phyloP scores from a whole-genome alignment of 1,140 invertebrate genomes.

The Ceratina japonica region DNA sequence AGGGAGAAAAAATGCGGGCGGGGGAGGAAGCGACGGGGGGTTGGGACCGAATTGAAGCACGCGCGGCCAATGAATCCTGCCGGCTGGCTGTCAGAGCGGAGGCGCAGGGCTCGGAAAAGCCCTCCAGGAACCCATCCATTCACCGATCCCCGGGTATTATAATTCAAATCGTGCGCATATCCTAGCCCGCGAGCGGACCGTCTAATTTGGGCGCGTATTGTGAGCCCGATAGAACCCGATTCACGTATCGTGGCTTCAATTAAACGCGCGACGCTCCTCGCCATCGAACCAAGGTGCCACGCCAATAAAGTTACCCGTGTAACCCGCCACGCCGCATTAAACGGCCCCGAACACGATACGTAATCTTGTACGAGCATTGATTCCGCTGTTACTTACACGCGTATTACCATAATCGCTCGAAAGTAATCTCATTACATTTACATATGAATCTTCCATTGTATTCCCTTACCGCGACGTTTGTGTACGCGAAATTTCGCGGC shows the following conservation, averaged over 20 bases:
- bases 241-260: constrained; percentile 33
- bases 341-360: background rate
- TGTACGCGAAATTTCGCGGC: too few relatives aligned
- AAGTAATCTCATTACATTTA: too few relatives aligned
- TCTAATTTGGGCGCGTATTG: constrained; percentile 38
- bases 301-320: constrained; percentile 15
- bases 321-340: background rate
- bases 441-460: too few relatives aligned
- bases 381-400: too few relatives aligned
- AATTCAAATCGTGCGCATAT: constrained; percentile 34
- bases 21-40: too few relatives aligned
- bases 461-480: too few relatives aligned
- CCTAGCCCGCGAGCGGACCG: constrained; percentile 13
- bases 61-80: background rate
- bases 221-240: constrained; percentile 19
- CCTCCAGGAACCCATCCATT: constrained; percentile 1
- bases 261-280: constrained; percentile 6
- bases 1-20: too few relatives aligned
- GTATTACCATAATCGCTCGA: too few relatives aligned
- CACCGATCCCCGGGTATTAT: constrained; percentile 24
- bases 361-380: too few relatives aligned
- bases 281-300: background rate
- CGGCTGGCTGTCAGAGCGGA: background rate
- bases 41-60: constrained; percentile 3
- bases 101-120: background rate